phyloP scores from a whole-genome alignment of 30 jellyfish, hydroid and myxozoan species.

The Nemopilema nomurai region DNA sequence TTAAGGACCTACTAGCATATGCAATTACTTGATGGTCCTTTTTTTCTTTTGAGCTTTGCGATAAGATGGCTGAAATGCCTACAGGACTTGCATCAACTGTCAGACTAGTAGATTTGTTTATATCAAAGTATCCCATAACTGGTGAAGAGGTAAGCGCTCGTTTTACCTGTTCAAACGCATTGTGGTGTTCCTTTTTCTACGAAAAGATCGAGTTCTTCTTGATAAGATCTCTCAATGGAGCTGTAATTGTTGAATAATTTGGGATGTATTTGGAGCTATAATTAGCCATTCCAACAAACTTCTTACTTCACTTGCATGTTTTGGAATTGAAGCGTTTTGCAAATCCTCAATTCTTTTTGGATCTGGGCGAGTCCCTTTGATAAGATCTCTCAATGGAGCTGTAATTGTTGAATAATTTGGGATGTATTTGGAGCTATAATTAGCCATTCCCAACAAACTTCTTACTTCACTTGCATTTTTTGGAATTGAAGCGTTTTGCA shows the following conservation, averaged over 20 bases:
- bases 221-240: slow-evolving; percentile 1
- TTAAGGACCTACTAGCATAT: neutral
- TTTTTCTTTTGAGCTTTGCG: neutral
- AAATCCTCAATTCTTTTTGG: too few relatives aligned
- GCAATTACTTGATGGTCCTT: neutral
- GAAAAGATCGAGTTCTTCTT: neutral
- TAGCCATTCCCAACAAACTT: too few relatives aligned
- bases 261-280: too few relatives aligned
- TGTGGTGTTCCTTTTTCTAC: neutral
- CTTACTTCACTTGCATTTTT: too few relatives aligned
- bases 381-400: neutral
- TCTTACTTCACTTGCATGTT: too few relatives aligned
- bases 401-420: too few relatives aligned
- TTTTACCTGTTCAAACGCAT: neutral
- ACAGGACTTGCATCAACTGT: neutral
- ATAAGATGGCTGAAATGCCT: neutral
- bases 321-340: too few relatives aligned
- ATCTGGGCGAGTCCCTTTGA: too few relatives aligned
- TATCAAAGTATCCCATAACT: neutral
- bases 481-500: too few relatives aligned
- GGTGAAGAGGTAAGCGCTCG: neutral
- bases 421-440: too few relatives aligned
- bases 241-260: too few relatives aligned
- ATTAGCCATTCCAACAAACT: too few relatives aligned
- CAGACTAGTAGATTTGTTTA: neutral